phyloP scores from a whole-genome alignment of 2,888 invertebrate genomes.

The Gibbula magus region DNA sequence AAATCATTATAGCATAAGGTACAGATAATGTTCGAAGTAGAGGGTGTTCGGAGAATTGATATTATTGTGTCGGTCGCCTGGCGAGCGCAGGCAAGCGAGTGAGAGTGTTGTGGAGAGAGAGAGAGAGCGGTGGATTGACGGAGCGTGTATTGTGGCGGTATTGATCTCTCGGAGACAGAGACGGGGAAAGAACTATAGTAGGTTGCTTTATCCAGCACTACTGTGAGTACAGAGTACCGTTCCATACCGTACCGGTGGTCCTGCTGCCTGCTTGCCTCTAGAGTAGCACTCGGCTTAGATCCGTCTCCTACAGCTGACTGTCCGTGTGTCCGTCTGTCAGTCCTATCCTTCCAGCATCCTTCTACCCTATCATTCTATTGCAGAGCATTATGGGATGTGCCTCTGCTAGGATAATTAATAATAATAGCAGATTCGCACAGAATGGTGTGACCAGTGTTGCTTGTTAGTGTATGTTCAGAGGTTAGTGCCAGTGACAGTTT shows the following conservation, averaged over 20 bases:
- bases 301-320: no score
- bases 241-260: no score
- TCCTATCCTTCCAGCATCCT: neutral
- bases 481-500: neutral
- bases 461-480: slow-evolving; percentile 11
- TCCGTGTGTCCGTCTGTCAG: no score
- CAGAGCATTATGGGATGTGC: slow-evolving; percentile 22
- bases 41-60: neutral
- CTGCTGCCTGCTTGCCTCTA: no score
- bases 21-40: neutral
- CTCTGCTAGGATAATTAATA: slow-evolving; percentile 22
- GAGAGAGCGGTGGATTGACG: no score
- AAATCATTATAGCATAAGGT: neutral
- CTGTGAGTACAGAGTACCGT: no score
- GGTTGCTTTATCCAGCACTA: no score
- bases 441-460: slow-evolving; percentile 6
- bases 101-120: no score
- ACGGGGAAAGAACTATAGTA: slow-evolving; percentile 2
- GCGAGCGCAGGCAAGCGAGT: neutral
- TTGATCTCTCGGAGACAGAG: neutral
- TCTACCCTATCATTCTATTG: neutral
- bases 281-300: no score
- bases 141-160: slow-evolving; percentile 8
- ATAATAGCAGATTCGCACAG: slow-evolving; percentile 13
- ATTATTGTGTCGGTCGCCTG: neutral